Evolutionary conservation across 2,797 vertebrate species (phyloP).

Genomic region (Trachurus trachurus): DNA sequence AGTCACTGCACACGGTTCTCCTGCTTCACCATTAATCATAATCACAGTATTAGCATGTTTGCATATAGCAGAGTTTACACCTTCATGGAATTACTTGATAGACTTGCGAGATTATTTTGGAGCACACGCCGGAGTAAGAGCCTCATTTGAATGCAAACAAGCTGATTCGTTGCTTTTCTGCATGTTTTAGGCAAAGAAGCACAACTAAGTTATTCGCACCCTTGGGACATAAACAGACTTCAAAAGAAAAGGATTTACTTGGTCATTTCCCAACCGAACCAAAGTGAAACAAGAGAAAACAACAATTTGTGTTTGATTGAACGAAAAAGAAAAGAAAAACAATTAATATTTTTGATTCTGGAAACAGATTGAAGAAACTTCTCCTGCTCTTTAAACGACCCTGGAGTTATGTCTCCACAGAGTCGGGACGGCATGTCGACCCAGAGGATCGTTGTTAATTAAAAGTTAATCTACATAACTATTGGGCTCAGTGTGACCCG

Average conservation of each 20-base stretch:
- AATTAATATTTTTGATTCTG: slow-evolving; percentile 22
- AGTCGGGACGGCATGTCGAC: slow-evolving; percentile 25
- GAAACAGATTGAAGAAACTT: slow-evolving; percentile 36
- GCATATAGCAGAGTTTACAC: slow-evolving; percentile 30
- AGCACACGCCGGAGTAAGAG: slow-evolving; percentile 46
- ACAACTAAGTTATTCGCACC: slow-evolving; percentile 73
- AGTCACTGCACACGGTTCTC: slow-evolving; percentile 13
- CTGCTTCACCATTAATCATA: slow-evolving; percentile 13
- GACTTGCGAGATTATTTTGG: slow-evolving; percentile 54
- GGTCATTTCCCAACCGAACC: slow-evolving; percentile 47
- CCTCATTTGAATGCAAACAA: slow-evolving; percentile 75
- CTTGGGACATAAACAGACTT: slow-evolving; percentile 72
- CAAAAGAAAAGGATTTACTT: slow-evolving; percentile 69
- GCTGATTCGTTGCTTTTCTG: slow-evolving; percentile 73
- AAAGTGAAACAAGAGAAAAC: slow-evolving; percentile 52
- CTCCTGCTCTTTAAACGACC: slow-evolving; percentile 47
- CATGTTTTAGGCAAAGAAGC: slow-evolving; percentile 68
- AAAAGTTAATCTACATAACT: slow-evolving; percentile 64
- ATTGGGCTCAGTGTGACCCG: slow-evolving; percentile 26
- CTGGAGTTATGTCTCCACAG: slow-evolving; percentile 35
- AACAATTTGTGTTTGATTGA: slow-evolving; percentile 44
- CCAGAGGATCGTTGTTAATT: slow-evolving; percentile 55
- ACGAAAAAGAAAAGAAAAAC: too few species aligned
- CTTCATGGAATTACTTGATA: slow-evolving; percentile 45
- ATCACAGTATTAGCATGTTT: slow-evolving; percentile 7